Evolutionary conservation across 2,113 vertebrate genomes (phyloP), one percentile per base, ranked within the genome.

Genomic region (Apistogramma diplotaenia): DNA sequence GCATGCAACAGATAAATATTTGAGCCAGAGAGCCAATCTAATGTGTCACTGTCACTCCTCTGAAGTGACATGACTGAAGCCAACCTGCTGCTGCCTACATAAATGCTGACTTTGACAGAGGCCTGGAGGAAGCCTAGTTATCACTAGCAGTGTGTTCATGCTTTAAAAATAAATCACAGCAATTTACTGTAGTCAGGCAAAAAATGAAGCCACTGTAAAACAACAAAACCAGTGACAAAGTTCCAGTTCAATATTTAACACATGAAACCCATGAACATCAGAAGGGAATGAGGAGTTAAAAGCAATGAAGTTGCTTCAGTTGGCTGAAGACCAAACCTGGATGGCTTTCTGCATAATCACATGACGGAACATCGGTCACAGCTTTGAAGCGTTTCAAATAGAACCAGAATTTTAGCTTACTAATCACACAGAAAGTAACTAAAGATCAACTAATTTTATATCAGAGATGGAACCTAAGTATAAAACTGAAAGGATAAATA

Each of bases 171-270:
- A n/a, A n/a, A n/a, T 27, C 7, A 31, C 35, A 21, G 53, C 60
- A 0, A 65, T 49, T 58, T 51, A 70, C n/a, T 1, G 31, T 7
- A 31, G 59, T 56, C 31, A 70, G 25, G 74, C 49, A 82, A 37
- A 87, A 85, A 51, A 49, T 33, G 8, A 23, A 60, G 65, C 33
- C 60, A 58, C 43, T 76, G 74, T 29, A 71, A 84, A 78, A 40
- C 53, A 73, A 4, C 4, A 10, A 1, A 23, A 53, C 19, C 57
- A 33, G 18, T 59, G 77, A 46, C 43, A 35, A 79, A n/a, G 74
- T 79, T 21, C 18, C 40, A 8, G 74, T 56, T 88, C 8, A 83
- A 79, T 86, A 54, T 78, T 79, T 74, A 89, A 92, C 83, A 76
- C 54, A 4, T 6, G 4, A 73, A 11, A 31, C 19, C 43, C 58